A percentile compares a stretch with the other conserved stretches of the same genome.
These are phyloP conservation scores for Aporrectodea caliginosa DNA, from an alignment of 1,140 invertebrate genomes.

Conservation along the genomic window DNA sequence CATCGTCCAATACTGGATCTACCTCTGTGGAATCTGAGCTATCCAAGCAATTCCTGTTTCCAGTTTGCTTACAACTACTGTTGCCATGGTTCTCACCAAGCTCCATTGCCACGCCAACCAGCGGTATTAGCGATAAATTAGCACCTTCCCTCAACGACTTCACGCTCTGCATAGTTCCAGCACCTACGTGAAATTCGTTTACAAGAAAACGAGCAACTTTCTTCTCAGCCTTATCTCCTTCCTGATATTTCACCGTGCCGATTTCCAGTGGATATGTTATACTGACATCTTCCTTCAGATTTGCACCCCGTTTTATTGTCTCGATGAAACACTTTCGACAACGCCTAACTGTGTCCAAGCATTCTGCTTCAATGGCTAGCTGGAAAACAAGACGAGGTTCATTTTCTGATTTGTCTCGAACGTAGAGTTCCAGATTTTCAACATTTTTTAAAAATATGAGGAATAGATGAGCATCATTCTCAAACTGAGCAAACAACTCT, in stretches of 20 bases:
- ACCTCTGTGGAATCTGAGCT: conserved; percentile 1
- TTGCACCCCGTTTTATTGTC: neutral
- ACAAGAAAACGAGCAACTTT: neutral
- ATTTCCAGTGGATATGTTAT: conserved; percentile 2
- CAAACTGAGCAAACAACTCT: conserved; percentile 18
- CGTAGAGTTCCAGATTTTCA: conserved; percentile 30
- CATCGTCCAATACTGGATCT: conserved; percentile 19
- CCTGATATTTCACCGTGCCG: neutral
- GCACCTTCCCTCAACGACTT: neutral
- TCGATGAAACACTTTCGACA: neutral
- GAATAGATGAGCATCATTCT: conserved; percentile 28
- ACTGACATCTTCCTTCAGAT: neutral
- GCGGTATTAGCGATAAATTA: neutral
- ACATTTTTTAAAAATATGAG: conserved; percentile 30
- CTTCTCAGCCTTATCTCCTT: neutral
- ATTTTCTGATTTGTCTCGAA: conserved; percentile 12
- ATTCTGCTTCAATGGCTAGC: conserved; percentile 14
- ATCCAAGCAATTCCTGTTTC: conserved; percentile 12
- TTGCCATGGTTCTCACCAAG: conserved; percentile 4
- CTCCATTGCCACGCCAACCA: neutral
- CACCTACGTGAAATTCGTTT: neutral
- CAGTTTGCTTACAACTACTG: neutral
- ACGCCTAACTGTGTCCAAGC: conserved; percentile 16
- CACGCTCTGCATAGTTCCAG: neutral
- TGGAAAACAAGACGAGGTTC: conserved; percentile 7